Conservation (phyloP, 2,888 invertebrate species). For the Tetragonula carbonaria region DNA sequence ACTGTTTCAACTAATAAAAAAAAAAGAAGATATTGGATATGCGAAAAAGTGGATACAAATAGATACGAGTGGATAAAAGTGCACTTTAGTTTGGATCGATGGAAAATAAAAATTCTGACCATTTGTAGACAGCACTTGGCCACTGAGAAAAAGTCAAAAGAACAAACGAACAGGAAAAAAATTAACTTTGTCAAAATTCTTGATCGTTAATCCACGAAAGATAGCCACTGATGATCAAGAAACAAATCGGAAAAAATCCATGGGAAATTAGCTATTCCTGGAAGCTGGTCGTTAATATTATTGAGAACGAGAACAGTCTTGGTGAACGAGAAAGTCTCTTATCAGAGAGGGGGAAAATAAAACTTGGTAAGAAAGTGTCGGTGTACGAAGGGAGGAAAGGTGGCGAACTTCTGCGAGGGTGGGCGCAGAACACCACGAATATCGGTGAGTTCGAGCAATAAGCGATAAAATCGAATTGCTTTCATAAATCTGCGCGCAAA, state of each 20-base stretch:
- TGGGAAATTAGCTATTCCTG: background rate
- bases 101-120: background rate
- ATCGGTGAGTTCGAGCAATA: slow-evolving; percentile 64
- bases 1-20: background rate
- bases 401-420: background rate
- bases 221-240: background rate
- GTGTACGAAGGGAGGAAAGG: background rate
- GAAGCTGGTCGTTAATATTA: background rate
- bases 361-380: background rate
- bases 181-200: background rate
- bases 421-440: slow-evolving; percentile 48
- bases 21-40: background rate
- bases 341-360: background rate
- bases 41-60: background rate
- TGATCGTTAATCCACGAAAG: background rate
- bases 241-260: background rate
- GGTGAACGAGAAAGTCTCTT: background rate
- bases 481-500: slow-evolving; percentile 67
- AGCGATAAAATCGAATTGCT: slow-evolving; percentile 75
- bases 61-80: background rate
- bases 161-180: background rate
- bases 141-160: background rate
- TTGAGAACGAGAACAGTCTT: background rate
- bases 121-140: too few relatives aligned
- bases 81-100: background rate